Base-by-base conservation (phyloP, 2,797 vertebrate genomes). In the Brachymystax lenok region DNA sequence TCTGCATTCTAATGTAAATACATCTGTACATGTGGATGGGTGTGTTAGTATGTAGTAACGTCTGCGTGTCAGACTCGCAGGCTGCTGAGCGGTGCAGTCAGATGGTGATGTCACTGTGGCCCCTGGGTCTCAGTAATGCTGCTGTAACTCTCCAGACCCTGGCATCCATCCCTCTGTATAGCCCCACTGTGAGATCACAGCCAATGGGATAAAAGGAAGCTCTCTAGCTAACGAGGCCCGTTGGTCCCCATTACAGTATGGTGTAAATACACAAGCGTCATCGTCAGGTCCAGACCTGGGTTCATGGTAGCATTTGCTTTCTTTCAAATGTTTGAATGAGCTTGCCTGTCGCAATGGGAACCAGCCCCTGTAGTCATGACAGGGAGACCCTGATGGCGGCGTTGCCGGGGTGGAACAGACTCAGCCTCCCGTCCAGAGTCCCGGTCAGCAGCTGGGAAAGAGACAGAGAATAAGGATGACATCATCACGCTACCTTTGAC, bases 391-490 rank as follows among this genome's bases (percentile, higher is more conserved):
- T 10, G 10, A 46, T 46, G 40, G 10, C 40, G 40, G 40, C 86
- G 21, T 86, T 83, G 71, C 79, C 85, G 70, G 92, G 81, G 61
- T 86, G 80, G 87, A 96, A 97, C 88, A 96, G 88, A 70, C 82
- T 93, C 61, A 98, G 94, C 77, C 91, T 95, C 80, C 97, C 97
- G 74, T 96, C 96, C 90, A 96, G 81, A 75, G 95, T 95, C 82
- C 95, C 96, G 70, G 95, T 96, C 89, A 92, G 82, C 73, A 98
- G 95, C 97, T 97, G 64, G 74, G 40, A 46, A 5, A 74, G 40
- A 50, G 61, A 46, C 40, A 52, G 40, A 84, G 51, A 89, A 56
- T 82, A 54, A 50, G 10, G 19, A 19, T 3, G 27, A n/a, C 27
- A 56, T 71, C 46, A 71, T 69, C 5, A 19, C 10, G 10, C 40